These are phyloP conservation scores for Eupithecia subfuscata DNA, from an alignment of 2,888 invertebrate genomes.

Conservation along the genomic window DNA sequence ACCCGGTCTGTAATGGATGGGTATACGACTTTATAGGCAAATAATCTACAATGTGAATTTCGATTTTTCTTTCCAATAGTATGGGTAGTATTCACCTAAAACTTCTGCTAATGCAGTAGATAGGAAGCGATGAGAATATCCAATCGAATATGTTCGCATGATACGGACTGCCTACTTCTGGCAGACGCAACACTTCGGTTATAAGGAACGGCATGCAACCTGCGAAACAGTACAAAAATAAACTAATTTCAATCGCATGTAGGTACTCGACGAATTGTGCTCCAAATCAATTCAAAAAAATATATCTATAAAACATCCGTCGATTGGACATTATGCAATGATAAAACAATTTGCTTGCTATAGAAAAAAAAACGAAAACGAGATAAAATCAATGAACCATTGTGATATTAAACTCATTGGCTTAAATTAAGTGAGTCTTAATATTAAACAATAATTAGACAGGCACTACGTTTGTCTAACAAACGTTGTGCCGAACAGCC, in stretches of 20 bases:
- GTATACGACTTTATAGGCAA: neutral
- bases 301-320: no score
- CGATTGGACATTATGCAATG: no score
- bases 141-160: conserved; percentile 87
- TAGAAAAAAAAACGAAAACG: no score
- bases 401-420: neutral
- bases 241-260: conserved; percentile 19
- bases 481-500: no score
- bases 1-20: neutral
- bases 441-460: neutral
- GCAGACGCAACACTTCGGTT: conserved; percentile 87
- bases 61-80: neutral
- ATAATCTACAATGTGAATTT: neutral
- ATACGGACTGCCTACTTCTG: conserved; percentile 85
- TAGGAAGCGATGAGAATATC: conserved; percentile 89
- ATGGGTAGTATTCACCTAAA: conserved; percentile 62
- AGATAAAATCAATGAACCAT: neutral
- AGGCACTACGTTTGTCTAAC: no score
- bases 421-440: neutral
- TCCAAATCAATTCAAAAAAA: no score
- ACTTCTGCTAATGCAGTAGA: conserved; percentile 80
- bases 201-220: conserved; percentile 90
- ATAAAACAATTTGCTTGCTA: no score
- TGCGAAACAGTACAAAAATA: no score
- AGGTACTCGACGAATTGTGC: neutral